phyloP scores from a whole-genome alignment of 2,113 vertebrate genomes.

The Ceyx melanurus region DNA sequence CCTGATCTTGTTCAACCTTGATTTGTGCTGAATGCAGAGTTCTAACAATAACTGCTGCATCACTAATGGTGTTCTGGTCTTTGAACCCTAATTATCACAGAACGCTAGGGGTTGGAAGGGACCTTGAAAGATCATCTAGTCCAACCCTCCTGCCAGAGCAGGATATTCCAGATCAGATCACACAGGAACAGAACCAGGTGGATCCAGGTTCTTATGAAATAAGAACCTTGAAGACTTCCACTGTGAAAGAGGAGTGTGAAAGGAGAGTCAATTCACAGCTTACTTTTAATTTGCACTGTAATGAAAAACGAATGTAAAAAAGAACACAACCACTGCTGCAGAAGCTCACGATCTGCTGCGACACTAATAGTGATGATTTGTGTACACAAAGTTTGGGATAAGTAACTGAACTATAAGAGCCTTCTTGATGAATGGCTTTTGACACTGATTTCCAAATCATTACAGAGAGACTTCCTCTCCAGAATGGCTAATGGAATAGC shows the following conservation, averaged over 20 bases:
- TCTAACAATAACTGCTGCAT: not conserved
- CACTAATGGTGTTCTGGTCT: not conserved
- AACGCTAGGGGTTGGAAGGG: too few species aligned
- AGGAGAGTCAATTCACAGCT: not conserved
- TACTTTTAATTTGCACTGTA: not conserved
- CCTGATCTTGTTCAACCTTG: not conserved
- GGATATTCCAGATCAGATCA: too few species aligned
- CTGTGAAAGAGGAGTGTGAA: not conserved
- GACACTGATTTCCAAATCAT: slow-evolving; percentile 40
- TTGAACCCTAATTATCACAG: not conserved
- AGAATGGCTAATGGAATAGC: not conserved
- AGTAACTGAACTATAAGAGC: not conserved
- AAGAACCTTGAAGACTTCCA: not conserved
- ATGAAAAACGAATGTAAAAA: not conserved
- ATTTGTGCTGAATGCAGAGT: not conserved
- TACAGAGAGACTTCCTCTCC: not conserved
- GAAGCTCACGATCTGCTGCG: not conserved
- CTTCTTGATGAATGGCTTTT: slow-evolving; percentile 35
- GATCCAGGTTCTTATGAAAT: not conserved
- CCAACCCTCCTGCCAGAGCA: too few species aligned
- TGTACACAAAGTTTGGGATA: not conserved
- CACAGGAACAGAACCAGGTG: too few species aligned
- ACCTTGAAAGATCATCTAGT: too few species aligned
- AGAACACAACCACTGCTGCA: not conserved
- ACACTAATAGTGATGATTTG: not conserved